These are phyloP conservation scores for Siniperca chuatsi DNA, from an alignment of 2,113 vertebrate species.

Conservation along the genomic window DNA sequence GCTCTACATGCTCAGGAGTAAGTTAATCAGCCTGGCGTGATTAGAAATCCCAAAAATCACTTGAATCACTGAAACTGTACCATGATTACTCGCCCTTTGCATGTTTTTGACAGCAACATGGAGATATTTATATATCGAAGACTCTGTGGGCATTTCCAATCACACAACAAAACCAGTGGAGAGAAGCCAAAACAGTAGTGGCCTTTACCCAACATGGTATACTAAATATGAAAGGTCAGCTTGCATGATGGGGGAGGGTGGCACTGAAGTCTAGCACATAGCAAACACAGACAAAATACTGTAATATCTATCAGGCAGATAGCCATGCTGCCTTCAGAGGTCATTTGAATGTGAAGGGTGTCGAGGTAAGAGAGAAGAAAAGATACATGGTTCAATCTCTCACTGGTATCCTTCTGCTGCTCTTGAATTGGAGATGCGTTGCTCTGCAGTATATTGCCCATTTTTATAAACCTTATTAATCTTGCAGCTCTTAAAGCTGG, in stretches of 20 bases:
- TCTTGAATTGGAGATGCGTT: slow-evolving; percentile 41
- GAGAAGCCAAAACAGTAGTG: slow-evolving; percentile 83
- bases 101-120: slow-evolving; percentile 74
- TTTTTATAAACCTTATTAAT: slow-evolving; percentile 49
- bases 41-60: slow-evolving; percentile 48
- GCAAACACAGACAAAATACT: slow-evolving; percentile 71
- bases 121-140: slow-evolving; percentile 79
- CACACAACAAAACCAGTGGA: slow-evolving; percentile 82
- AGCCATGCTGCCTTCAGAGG: slow-evolving; percentile 62
- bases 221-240: slow-evolving; percentile 86
- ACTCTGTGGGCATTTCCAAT: slow-evolving; percentile 76
- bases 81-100: slow-evolving; percentile 78
- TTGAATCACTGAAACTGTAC: slow-evolving; percentile 49
- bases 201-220: slow-evolving; percentile 86
- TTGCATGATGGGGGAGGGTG: slow-evolving; percentile 60
- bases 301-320: slow-evolving; percentile 71
- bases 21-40: slow-evolving; percentile 29
- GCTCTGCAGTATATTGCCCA: slow-evolving; percentile 9
- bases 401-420: slow-evolving; percentile 34
- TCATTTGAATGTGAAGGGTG: slow-evolving; percentile 75
- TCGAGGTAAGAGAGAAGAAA: slow-evolving; percentile 28
- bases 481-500: slow-evolving; percentile 30
- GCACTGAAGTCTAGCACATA: slow-evolving; percentile 30
- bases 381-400: slow-evolving; percentile 46
- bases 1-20: slow-evolving; percentile 24